Evolutionary conservation across 2,113 vertebrate species (phyloP).

Genomic region (Periophthalmus modestus): DNA sequence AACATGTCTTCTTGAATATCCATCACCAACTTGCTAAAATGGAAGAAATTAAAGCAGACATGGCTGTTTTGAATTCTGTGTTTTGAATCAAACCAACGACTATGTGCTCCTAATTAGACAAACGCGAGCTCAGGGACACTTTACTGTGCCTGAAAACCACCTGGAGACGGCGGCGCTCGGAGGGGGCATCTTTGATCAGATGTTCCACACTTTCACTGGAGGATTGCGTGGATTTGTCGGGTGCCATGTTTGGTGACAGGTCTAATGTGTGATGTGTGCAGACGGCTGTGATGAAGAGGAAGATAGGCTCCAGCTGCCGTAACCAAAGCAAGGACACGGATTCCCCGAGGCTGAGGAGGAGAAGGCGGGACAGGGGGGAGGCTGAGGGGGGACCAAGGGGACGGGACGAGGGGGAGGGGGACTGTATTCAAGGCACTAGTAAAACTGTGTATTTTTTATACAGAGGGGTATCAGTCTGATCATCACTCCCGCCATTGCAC

Average conservation of each 20-base stretch:
- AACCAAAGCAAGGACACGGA: neutral
- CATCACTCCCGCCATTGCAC: too few relatives aligned
- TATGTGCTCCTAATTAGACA: neutral
- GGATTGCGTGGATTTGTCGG: conserved; percentile 30
- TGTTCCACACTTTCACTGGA: conserved; percentile 29
- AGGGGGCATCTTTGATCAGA: conserved; percentile 29
- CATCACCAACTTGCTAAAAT: too few relatives aligned
- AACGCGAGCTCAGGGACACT: conserved; percentile 6
- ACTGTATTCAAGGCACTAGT: too few relatives aligned
- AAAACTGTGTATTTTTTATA: too few relatives aligned
- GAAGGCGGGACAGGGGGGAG: neutral
- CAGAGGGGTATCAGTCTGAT: too few relatives aligned
- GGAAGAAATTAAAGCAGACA: too few relatives aligned
- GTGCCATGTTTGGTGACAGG: neutral
- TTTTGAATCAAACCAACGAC: too few relatives aligned
- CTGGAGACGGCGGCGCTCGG: neutral
- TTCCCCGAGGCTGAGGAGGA: conserved; percentile 3
- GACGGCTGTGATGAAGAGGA: neutral
- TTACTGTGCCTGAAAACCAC: conserved; percentile 23
- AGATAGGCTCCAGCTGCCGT: neutral
- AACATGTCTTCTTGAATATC: too few relatives aligned
- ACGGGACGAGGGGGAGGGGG: too few relatives aligned
- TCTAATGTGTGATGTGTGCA: conserved; percentile 9
- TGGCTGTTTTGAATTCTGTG: too few relatives aligned
- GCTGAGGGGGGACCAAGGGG: neutral